Evolutionary conservation across 92 coral and sea anemone species (phyloP), one percentile per base, ranked within the genome.

Genomic region (Zoanthus gigantus): DNA sequence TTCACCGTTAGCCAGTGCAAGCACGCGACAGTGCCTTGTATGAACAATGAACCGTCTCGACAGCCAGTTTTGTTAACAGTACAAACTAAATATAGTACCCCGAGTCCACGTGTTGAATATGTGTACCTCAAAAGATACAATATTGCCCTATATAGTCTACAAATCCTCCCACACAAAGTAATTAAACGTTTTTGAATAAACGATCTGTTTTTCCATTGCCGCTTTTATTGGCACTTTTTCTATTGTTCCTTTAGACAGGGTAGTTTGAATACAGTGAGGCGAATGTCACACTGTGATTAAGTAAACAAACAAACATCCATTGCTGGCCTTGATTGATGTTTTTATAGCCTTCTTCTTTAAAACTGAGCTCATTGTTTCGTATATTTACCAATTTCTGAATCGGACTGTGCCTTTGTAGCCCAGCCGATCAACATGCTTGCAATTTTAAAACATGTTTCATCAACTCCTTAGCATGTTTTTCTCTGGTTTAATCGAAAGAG

Each of bases 101-200:
- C 58, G 61, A 30, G 75, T 78, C 87, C 98, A 95, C 98, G 98
- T 95, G 98, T 91, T 95, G 86, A 91, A 84, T 85, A 90, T 86
- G 92, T 86, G 88, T 60, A 79, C 88, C 92, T 93, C 91, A 93
- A 91, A 93, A 85, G 98, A 89, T 91, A 95, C 96, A 95, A 89
- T 95, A 95, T 89, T 85, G 87, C 89, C 74, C 84, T 92, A 91
- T 91, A 88, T 90, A 89, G 94, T 89, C 93, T 89, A 93, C 94
- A 95, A 88, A 88, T 85, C 94, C 98, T 87, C 95, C 96, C 98
- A 95, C 98, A 93, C 91, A 93, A 91, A 92, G 94, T 91, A 95
- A 95, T 95, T 95, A 95, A 95, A 93, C 86, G 91, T 93, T 94
- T 95, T 93, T 95, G 93, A 93, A 89, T 84, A 91, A 95, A 95